Conservation (phyloP, 2,113 vertebrate genomes). For the Pelecanoides urinatrix region DNA sequence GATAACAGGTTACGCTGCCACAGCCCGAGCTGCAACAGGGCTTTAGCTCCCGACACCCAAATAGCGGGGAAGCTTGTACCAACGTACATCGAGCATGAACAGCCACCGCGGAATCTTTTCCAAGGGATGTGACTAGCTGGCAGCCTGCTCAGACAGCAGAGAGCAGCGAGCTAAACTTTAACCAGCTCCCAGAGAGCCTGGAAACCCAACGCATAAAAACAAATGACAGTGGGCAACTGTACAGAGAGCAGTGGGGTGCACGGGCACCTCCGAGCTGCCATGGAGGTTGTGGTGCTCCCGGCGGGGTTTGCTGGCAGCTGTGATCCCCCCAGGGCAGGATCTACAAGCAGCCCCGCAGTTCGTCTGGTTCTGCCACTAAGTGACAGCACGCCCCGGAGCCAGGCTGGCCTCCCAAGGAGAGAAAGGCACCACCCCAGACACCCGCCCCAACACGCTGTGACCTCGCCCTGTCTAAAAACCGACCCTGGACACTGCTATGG, state of each 20-base stretch:
- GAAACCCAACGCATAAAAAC: neutral
- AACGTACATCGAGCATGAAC: fast-evolving
- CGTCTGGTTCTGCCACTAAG: neutral
- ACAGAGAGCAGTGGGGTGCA: neutral
- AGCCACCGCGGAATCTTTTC: neutral
- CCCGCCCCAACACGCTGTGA: neutral
- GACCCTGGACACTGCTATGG: neutral
- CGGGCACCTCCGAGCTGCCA: neutral
- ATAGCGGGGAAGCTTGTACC: neutral
- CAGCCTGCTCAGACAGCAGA: neutral
- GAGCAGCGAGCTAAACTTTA: slow-evolving; percentile 11
- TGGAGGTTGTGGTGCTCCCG: neutral
- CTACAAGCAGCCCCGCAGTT: neutral
- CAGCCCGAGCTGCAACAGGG: neutral
- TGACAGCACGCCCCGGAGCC: neutral
- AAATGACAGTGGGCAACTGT: fast-evolving
- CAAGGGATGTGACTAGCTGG: neutral
- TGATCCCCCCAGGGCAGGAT: neutral
- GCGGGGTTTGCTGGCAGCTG: neutral
- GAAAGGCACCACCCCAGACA: neutral
- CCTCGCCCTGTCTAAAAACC: neutral
- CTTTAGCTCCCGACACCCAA: neutral
- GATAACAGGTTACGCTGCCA: neutral
- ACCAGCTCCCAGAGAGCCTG: neutral
- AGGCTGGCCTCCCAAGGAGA: neutral